Evolutionary conservation across 1,140 invertebrate species (phyloP).

Genomic region (Euura lappo): DNA sequence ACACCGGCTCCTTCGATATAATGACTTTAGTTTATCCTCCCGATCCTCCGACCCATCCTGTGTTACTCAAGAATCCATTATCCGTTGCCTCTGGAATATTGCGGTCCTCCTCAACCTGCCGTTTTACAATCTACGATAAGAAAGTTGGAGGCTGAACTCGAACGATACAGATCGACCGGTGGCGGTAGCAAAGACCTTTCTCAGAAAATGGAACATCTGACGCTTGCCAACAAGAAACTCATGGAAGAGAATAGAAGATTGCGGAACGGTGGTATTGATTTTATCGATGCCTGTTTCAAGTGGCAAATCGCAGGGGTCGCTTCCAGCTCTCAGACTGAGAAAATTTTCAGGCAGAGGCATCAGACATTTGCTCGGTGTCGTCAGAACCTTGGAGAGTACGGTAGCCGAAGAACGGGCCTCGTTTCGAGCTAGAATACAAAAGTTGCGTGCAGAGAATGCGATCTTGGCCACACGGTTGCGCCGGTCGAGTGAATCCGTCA

Average conservation of each 20-base stretch:
- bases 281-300: slow-evolving; percentile 19
- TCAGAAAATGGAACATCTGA: slow-evolving; percentile 38
- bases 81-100: slow-evolving; percentile 60
- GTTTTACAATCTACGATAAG: slow-evolving; percentile 59
- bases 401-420: slow-evolving; percentile 48
- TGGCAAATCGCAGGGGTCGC: not conserved
- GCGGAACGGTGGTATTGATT: slow-evolving; percentile 22
- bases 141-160: slow-evolving; percentile 56
- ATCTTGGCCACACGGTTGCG: slow-evolving; percentile 31
- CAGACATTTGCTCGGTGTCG: slow-evolving; percentile 43
- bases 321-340: slow-evolving; percentile 6
- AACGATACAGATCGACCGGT: slow-evolving; percentile 34
- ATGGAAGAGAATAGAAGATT: slow-evolving; percentile 47
- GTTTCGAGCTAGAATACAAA: slow-evolving; percentile 51
- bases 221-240: slow-evolving; percentile 40
- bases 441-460: slow-evolving; percentile 51
- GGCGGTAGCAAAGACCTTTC: slow-evolving; percentile 33
- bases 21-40: not conserved
- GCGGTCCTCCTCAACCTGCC: slow-evolving; percentile 57
- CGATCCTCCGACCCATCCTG: not conserved
- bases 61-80: slow-evolving; percentile 58
- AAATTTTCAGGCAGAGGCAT: slow-evolving; percentile 35
- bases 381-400: slow-evolving; percentile 51
- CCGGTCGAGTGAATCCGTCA: slow-evolving; percentile 28
- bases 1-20: not conserved